Evolutionary conservation across 2,113 vertebrate genomes (phyloP), one percentile per base, ranked within the genome.

Genomic region (Climacteris rufus): DNA sequence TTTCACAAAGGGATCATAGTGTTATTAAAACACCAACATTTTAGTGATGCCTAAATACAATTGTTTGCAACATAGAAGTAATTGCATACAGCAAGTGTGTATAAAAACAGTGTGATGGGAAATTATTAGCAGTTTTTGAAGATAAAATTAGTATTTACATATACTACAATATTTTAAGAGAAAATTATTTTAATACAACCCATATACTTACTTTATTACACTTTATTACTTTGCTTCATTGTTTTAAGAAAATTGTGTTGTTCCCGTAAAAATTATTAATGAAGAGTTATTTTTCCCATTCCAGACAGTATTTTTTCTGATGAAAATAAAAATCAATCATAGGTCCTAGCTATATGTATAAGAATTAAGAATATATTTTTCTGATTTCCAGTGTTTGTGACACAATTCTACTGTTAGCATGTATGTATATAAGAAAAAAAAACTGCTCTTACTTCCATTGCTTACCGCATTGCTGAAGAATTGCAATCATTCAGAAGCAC

Each of bases 121-220:
- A 94, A 88, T 12, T 5, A 10, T 16, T 79, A 95, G 57, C 17
- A 56, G 14, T 87, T 93, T 89, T 96, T 91, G 50, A 49, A 89
- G 49, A 84, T 91, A 84, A 95, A 94, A 88, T 49, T 88, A 71
- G 84, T 87, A 92, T 93, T 95, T 79, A 95, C 49, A 84, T 78
- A 86, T 72, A 91, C 87, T 71, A 14, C 14, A 93, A 94, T 52
- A 80, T 84, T 94, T 96, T 90, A 59, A 96, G 70, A 80, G 18
- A 85, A 92, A 93, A 49, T 76, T 45, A 63, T 96, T 95, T 93
- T 91, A 86, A 78, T 68, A 78, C 57, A 88, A 64, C 18, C 53
- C 13, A 74, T 74, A 60, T 82, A 89, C 83, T 69, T 91, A 40
- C 94, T 97, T 93, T 93, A 65, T 81, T 76, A 60, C 7, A 4